Base-by-base conservation (phyloP, 2,113 vertebrate species). In the Menidia beryllina region DNA sequence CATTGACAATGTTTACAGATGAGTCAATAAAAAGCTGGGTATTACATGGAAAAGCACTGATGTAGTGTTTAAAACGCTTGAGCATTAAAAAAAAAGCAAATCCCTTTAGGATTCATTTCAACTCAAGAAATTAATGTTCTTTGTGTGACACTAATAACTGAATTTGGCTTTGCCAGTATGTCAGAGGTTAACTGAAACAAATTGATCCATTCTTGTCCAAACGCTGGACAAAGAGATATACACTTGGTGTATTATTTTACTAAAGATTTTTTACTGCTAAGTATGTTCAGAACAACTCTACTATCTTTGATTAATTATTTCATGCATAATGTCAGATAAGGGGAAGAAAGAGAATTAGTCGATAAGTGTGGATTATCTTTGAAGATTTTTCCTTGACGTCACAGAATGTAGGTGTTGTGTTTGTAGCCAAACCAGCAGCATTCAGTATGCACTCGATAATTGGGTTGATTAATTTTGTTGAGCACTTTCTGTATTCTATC, bases 31-130 rank as follows among this genome's bases (percentile, higher is more conserved):
- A 84, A 77, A 48, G 41, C 24, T 66, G 59, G 14, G 17, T 58
- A 54, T 62, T 57, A 54, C 26, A 77, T 60, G 67, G 79, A 82
- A 78, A 82, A 84, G 60, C 77, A 74, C 81, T 74, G 48, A 69
- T 58, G 73, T 62, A 72, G 69, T 60, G 19, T 61, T 26, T 57
- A 67, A 55, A 75, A 58, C 52, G 68, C 53, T 58, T 7, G 15
- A 72, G 65, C 26, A 36, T 49, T 15, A 3, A 21, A 66, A 65
- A 62, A 26, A 57, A n/a, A n/a, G n/a, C n/a, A n/a, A n/a, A n/a
- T 47, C 15, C 27, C 59, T 75, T 47, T 9, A 2, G 47, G 41
- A 61, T 50, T 59, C 25, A 34, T 60, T 78, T 71, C 2, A 36
- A 49, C 73, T 59, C 27, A 45, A n/a, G n/a, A n/a, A n/a, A n/a